Conservation (phyloP, 2,113 vertebrate species). For the Lophotis ruficrista region DNA sequence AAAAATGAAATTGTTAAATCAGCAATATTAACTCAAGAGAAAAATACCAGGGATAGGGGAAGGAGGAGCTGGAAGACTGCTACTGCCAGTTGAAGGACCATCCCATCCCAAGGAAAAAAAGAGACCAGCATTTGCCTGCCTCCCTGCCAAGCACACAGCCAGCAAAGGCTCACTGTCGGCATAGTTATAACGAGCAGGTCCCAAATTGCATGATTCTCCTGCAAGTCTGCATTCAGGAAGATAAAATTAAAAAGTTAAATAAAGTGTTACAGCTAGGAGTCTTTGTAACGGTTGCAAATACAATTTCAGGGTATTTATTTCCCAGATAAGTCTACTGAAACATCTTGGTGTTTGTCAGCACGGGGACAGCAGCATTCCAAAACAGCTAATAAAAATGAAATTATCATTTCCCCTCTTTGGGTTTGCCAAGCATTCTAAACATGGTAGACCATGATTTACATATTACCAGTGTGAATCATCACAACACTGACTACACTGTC, state of each 20-base stretch:
- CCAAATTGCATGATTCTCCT: not conserved
- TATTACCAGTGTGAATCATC: not conserved
- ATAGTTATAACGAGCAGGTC: not conserved
- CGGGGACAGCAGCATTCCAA: not conserved
- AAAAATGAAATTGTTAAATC: not conserved
- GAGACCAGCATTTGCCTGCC: not conserved
- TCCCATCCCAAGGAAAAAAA: not conserved
- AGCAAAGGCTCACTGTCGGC: not conserved
- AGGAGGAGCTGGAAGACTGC: not conserved
- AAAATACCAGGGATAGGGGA: not conserved
- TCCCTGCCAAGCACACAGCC: accelerated
- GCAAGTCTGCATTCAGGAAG: not conserved
- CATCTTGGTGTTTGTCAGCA: not conserved
- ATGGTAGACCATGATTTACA: not conserved
- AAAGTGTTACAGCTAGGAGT: not conserved
- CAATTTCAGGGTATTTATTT: not conserved
- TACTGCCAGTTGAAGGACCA: not conserved
- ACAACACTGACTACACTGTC: not conserved
- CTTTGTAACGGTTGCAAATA: not conserved
- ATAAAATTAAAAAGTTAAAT: too few relatives aligned
- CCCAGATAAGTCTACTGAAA: not conserved
- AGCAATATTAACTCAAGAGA: not conserved
- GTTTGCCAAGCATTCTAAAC: not conserved
- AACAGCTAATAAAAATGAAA: not conserved
- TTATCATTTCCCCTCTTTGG: not conserved